These are phyloP conservation scores for Apostichopus parvimensis DNA, from an alignment of 35 echinoderm and acorn worm species.

Conservation along the genomic window DNA sequence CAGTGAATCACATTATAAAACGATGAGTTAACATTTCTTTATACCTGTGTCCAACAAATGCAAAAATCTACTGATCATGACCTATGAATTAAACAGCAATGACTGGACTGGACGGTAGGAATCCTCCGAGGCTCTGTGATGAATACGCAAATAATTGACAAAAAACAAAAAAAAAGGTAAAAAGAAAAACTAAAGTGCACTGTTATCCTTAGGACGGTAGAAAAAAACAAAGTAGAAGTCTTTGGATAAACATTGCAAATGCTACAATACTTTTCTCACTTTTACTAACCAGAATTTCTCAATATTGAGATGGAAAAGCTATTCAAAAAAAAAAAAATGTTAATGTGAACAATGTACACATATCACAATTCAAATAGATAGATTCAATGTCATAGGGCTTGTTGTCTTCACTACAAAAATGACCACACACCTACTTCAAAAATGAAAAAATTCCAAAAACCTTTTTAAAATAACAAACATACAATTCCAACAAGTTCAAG, in stretches of 20 bases:
- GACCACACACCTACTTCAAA: too few species aligned
- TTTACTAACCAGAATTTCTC: neutral
- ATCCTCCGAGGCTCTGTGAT: neutral
- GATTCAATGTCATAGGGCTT: neutral
- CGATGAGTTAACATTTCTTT: too few species aligned
- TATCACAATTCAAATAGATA: neutral
- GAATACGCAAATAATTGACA: neutral
- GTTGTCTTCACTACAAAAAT: too few species aligned
- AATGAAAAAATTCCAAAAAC: too few species aligned
- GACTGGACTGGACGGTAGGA: conserved; percentile 3
- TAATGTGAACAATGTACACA: neutral
- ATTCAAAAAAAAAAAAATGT: neutral
- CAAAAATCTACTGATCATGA: neutral
- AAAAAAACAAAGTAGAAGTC: neutral
- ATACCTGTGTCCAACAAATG: too few species aligned
- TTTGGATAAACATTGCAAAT: conserved; percentile 7
- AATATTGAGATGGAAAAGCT: neutral
- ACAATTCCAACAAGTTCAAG: too few species aligned
- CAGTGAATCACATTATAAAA: too few species aligned
- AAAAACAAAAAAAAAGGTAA: neutral
- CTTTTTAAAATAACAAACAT: too few species aligned
- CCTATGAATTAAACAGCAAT: neutral
- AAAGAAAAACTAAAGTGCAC: neutral
- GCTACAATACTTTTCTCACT: neutral
- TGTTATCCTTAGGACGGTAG: neutral